phyloP scores from a whole-genome alignment of 1,140 invertebrate genomes.

The Ylistrum balloti region DNA sequence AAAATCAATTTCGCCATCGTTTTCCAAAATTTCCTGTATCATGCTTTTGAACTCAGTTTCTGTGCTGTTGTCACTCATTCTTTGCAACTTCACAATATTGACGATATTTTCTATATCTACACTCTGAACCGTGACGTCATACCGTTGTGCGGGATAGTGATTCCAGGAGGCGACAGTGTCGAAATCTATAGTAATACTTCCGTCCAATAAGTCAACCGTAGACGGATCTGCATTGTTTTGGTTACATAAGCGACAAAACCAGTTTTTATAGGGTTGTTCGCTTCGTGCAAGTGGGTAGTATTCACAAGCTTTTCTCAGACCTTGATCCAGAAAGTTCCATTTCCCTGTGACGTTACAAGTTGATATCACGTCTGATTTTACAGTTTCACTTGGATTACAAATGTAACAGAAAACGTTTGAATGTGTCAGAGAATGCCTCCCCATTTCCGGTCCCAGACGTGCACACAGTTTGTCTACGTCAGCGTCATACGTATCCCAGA shows the following conservation, averaged over 20 bases:
- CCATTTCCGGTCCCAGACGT: neutral
- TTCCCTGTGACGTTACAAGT: neutral
- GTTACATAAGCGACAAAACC: neutral
- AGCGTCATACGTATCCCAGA: neutral
- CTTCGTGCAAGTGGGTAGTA: neutral
- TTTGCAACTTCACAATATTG: too few species aligned
- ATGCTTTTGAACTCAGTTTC: neutral
- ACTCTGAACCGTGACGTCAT: neutral
- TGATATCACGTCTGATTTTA: neutral
- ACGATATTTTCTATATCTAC: neutral
- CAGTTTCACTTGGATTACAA: neutral
- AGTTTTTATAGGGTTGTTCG: neutral
- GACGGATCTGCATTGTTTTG: neutral
- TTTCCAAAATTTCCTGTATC: neutral
- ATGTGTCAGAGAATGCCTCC: neutral
- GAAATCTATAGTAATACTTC: neutral
- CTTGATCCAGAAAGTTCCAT: neutral
- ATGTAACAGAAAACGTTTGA: neutral
- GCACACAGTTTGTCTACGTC: neutral
- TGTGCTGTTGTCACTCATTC: too few species aligned
- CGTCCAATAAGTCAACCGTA: neutral
- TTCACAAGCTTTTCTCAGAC: neutral
- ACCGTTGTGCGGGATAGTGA: neutral
- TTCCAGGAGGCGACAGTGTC: neutral
- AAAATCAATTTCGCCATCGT: neutral